Base-by-base conservation (phyloP, 2,797 vertebrate species). In the Leucoraja ocellata region DNA sequence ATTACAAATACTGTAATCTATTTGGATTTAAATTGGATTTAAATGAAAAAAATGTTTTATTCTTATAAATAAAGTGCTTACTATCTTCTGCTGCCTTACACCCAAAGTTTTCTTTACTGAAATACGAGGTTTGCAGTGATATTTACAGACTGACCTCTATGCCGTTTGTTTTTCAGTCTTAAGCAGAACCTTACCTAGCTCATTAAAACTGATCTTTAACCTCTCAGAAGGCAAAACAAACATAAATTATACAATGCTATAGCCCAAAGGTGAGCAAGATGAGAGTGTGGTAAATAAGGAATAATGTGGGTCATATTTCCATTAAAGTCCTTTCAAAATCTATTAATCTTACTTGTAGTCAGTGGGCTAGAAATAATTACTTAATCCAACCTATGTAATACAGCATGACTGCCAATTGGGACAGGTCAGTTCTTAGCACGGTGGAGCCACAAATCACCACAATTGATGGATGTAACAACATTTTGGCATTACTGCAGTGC, bases 261-360 rank as follows among this genome's bases (percentile, higher is more conserved):
- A 96, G 97, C 97, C 97, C 97, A 97, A 97, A 97, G 97, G 97
- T 98, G 98, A 97, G 96, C 96, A 95, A 97, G 97, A 98, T 96
- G 97, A 97, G 97, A 97, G 96, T 93, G 95, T 97, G 96, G 97
- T 97, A 97, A 98, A 97, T 97, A 97, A 97, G 94, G 97, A 97
- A 97, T 98, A 98, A 98, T 97, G 97, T 96, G 95, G 97, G 97
- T 98, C 97, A 98, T 97, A 95, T 96, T 97, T 98, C 97, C 97
- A 98, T 98, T 98, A 98, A 94, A 96, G 96, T 96, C 96, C 96
- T 97, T 98, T 98, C 96, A 97, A 97, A 98, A 98, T 97, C 97
- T 97, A 98, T 99, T 98, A 97, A 98, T 99, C 97, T 98, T 96
- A 94, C 95, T 96, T 97, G 96, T 96, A 97, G 97, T 97, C 97